A percentile compares a stretch with the other conserved stretches of the same genome.
Conservation (phyloP, 2,888 invertebrate species). For the Pyrocoelia pectoralis region DNA sequence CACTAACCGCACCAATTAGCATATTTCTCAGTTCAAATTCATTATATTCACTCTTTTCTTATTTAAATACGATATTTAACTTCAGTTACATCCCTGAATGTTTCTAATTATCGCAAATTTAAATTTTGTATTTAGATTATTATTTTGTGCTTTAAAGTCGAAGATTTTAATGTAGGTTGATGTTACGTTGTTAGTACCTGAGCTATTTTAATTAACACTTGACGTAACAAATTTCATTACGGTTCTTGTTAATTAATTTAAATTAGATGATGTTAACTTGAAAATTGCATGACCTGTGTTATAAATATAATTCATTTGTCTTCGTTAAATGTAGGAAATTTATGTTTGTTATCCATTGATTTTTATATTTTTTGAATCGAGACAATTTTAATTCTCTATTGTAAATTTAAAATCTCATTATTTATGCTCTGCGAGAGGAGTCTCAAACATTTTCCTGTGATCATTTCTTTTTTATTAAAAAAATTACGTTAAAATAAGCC, state of each 20-base stretch:
- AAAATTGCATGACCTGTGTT: conserved; percentile 7
- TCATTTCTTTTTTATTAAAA: too few species aligned
- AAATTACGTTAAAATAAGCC: too few species aligned
- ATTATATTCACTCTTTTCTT: conserved; percentile 8
- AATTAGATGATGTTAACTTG: neutral
- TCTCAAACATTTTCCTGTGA: too few species aligned
- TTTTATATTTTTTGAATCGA: too few species aligned
- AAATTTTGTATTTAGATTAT: neutral
- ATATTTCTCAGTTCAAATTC: conserved; percentile 2
- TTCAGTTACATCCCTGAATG: neutral
- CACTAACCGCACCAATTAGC: neutral
- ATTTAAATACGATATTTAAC: neutral
- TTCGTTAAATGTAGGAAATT: neutral
- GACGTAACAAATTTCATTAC: conserved; percentile 8
- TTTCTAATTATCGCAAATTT: neutral
- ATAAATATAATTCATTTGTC: conserved; percentile 1
- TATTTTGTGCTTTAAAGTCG: neutral
- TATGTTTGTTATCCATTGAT: neutral
- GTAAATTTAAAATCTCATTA: too few species aligned
- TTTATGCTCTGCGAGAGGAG: too few species aligned
- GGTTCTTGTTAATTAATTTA: neutral
- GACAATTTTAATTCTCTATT: too few species aligned
- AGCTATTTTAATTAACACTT: conserved; percentile 2
- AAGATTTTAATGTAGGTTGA: neutral
- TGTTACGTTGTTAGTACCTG: neutral